Conservation (phyloP, 2,797 vertebrate species). For the Yasuhikotakia modesta region DNA sequence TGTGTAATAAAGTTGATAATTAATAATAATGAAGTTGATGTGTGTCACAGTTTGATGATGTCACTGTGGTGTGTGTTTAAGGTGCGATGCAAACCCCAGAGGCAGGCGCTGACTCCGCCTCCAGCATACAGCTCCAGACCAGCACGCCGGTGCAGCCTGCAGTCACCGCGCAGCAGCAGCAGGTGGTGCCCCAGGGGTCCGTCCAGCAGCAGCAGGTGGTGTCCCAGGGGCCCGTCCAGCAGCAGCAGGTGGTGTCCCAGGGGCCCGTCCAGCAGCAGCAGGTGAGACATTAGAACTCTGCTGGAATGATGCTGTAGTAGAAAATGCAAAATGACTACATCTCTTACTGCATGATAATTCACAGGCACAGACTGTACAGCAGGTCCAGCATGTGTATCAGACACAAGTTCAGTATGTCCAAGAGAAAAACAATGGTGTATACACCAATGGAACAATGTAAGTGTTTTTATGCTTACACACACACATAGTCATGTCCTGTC, state of each 20-base stretch:
- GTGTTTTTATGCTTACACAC: slow-evolving; percentile 52
- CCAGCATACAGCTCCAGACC: slow-evolving; percentile 88
- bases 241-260: slow-evolving; percentile 81
- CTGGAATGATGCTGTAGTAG: too few relatives aligned
- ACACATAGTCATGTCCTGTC: background rate
- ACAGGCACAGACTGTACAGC: slow-evolving; percentile 83
- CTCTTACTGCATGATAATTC: too few relatives aligned
- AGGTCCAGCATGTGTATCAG: slow-evolving; percentile 91
- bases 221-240: too few relatives aligned
- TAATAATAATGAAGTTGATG: background rate
- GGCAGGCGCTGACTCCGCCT: slow-evolving; percentile 85
- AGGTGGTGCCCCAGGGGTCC: too few relatives aligned
- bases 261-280: slow-evolving; percentile 83
- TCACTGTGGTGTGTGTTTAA: slow-evolving; percentile 51
- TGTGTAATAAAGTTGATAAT: too few relatives aligned
- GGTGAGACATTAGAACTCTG: slow-evolving; percentile 53
- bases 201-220: too few relatives aligned
- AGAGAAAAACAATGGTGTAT: slow-evolving; percentile 91
- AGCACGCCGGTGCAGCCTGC: slow-evolving; percentile 86
- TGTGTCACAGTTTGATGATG: background rate
- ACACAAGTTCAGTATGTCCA: slow-evolving; percentile 93
- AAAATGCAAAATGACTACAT: too few relatives aligned
- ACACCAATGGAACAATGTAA: slow-evolving; percentile 96
- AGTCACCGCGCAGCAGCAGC: slow-evolving; percentile 77
- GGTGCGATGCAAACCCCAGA: slow-evolving; percentile 95